phyloP scores from a whole-genome alignment of 2,113 vertebrate genomes.

The Empidonax alnorum region DNA sequence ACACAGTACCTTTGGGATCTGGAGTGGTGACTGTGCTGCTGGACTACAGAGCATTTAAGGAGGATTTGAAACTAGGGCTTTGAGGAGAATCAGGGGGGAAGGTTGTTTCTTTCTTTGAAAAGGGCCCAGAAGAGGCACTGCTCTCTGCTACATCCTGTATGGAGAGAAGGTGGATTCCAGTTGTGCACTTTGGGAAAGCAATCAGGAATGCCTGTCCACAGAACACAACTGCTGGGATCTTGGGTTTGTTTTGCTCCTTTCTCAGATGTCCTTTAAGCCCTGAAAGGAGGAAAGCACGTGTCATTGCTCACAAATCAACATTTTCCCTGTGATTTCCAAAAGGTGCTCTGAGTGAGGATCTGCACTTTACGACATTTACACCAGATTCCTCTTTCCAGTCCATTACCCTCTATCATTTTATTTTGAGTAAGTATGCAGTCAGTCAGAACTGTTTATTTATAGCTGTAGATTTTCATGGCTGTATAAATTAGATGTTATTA shows the following conservation, averaged over 20 bases:
- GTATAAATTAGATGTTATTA: conserved; percentile 78
- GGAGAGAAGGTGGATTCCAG: neutral
- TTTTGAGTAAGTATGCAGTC: conserved; percentile 62
- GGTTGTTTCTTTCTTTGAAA: neutral
- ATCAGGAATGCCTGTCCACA: neutral
- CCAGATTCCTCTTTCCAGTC: conserved; percentile 26
- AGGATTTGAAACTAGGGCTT: too few species aligned
- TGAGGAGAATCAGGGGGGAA: fast-evolving
- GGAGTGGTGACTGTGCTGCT: neutral
- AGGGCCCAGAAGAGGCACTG: neutral
- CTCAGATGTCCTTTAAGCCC: neutral
- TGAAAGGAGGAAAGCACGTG: neutral
- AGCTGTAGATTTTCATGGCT: conserved; percentile 70
- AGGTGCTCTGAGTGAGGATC: neutral
- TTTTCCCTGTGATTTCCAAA: neutral
- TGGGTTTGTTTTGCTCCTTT: neutral
- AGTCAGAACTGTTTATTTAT: conserved; percentile 79
- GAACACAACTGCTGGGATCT: neutral
- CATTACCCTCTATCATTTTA: conserved; percentile 5
- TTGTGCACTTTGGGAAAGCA: neutral
- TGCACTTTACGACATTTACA: neutral
- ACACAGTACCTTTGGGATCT: neutral
- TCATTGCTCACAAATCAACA: fast-evolving
- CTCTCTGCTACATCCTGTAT: neutral
- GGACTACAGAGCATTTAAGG: neutral